Evolutionary conservation across 92 coral and sea anemone genomes (phyloP).

Genomic region (Palythoa grandiflora): DNA sequence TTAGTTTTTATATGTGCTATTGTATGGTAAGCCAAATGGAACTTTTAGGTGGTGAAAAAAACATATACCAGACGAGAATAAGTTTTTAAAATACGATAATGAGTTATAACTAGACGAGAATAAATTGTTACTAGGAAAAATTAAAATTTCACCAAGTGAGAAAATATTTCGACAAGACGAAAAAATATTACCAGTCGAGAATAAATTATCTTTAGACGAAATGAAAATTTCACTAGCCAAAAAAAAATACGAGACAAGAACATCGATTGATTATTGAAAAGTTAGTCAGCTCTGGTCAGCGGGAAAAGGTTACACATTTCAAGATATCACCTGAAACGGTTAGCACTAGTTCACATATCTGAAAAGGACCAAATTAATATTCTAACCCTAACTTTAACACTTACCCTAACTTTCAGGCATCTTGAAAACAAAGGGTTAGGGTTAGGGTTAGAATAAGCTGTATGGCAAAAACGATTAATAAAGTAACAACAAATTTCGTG

Average conservation of each 20-base stretch:
- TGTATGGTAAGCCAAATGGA: constrained; percentile 8
- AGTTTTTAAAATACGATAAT: constrained; percentile 19
- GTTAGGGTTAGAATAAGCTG: too few species aligned
- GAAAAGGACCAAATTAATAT: too few species aligned
- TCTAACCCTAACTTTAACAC: too few species aligned
- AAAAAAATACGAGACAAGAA: constrained; percentile 11
- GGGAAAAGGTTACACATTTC: too few species aligned
- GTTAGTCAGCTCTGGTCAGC: too few species aligned
- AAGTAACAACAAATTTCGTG: too few species aligned
- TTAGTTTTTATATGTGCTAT: too few species aligned
- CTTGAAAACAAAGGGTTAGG: too few species aligned
- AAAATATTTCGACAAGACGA: constrained; percentile 10
- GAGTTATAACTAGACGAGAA: constrained; percentile 11
- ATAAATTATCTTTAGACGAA: constrained; percentile 5
- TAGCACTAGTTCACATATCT: too few species aligned
- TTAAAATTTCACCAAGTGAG: constrained; percentile 17
- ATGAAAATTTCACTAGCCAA: not conserved
- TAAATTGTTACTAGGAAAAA: not conserved
- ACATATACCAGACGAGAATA: constrained; percentile 13
- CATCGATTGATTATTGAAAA: constrained; percentile 16
- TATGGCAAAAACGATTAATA: too few species aligned
- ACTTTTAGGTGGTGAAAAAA: constrained; percentile 5
- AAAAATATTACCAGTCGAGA: not conserved
- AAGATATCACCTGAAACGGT: too few species aligned
- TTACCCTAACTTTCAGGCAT: too few species aligned